phyloP scores from a whole-genome alignment of 2,113 vertebrate species.

The Diadophis punctatus region DNA sequence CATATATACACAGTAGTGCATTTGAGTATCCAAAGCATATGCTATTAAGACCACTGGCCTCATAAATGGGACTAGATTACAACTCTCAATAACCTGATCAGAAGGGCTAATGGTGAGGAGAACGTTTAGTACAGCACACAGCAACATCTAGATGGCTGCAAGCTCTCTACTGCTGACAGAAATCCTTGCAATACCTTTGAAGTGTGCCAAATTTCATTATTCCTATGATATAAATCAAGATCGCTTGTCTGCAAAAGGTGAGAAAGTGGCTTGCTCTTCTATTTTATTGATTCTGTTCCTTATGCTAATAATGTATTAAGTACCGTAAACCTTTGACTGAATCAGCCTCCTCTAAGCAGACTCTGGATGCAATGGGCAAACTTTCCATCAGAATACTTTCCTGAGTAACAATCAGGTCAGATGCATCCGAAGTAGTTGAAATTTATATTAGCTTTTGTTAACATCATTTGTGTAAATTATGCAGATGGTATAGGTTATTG shows the following conservation, averaged over 20 bases:
- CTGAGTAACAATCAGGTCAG: neutral
- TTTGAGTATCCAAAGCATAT: neutral
- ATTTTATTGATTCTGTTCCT: neutral
- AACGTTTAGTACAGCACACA: neutral
- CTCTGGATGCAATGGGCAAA: neutral
- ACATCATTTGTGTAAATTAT: neutral
- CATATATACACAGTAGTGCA: neutral
- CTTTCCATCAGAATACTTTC: neutral
- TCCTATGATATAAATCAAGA: neutral
- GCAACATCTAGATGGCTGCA: neutral
- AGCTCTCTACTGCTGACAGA: neutral
- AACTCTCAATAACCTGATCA: neutral
- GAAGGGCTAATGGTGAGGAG: neutral
- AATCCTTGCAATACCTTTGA: neutral
- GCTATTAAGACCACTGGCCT: neutral
- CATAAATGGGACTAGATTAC: neutral
- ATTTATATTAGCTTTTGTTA: neutral
- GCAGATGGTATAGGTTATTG: neutral
- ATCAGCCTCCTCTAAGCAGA: neutral
- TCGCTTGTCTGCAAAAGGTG: neutral
- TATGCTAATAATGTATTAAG: neutral
- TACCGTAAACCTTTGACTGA: neutral
- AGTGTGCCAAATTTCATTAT: neutral
- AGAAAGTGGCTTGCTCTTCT: neutral
- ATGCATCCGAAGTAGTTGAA: neutral